These are phyloP conservation scores for Diaperis boleti DNA, from an alignment of 2,888 invertebrate species.

Conservation along the genomic window DNA sequence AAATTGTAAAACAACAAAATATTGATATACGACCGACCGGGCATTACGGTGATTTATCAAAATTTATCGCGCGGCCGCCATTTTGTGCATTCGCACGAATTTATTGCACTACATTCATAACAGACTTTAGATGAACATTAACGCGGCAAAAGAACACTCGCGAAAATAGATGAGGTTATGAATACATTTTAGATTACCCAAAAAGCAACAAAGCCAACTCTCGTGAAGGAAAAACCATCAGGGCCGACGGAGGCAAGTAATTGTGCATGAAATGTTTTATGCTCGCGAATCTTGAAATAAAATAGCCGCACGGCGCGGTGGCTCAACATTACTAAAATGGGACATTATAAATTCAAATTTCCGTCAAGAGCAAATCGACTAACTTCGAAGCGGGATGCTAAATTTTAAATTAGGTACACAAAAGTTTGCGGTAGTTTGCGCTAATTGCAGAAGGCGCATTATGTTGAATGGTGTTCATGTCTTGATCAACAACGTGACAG, in stretches of 20 bases:
- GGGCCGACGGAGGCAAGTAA: neutral
- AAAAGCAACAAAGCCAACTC: neutral
- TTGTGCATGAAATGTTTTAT: neutral
- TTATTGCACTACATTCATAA: too few relatives aligned
- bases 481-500: too few relatives aligned
- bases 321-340: neutral
- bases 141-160: too few relatives aligned
- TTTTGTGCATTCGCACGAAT: too few relatives aligned
- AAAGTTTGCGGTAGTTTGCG: too few relatives aligned
- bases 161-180: neutral
- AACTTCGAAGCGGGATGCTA: too few relatives aligned
- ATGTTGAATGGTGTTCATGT: too few relatives aligned
- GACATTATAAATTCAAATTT: neutral
- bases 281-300: neutral
- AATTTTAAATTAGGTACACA: too few relatives aligned
- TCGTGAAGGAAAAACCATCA: neutral
- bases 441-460: too few relatives aligned
- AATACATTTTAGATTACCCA: neutral
- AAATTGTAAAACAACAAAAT: neutral
- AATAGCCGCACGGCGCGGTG: neutral
- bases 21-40: too few relatives aligned
- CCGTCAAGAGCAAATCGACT: neutral
- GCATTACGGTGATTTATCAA: neutral
- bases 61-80: neutral
- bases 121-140: too few relatives aligned